phyloP scores from a whole-genome alignment of 1,140 invertebrate genomes.

The Tribolium madens region DNA sequence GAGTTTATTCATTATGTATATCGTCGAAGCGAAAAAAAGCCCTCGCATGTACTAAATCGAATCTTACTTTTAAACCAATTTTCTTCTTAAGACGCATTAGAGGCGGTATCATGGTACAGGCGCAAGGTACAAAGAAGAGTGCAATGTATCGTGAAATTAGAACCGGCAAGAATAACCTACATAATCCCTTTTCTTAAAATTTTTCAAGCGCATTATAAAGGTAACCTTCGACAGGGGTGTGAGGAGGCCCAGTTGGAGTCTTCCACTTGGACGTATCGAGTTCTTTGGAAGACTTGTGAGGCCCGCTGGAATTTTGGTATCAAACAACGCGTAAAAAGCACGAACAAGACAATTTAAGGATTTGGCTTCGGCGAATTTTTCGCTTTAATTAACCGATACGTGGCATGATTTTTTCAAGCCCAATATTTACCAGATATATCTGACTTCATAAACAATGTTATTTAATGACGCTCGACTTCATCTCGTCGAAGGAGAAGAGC shows the following conservation, averaged over 20 bases:
- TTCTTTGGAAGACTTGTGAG: neutral
- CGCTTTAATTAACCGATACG: constrained; percentile 39
- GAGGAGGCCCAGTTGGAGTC: constrained; percentile 18
- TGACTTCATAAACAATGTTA: constrained; percentile 45
- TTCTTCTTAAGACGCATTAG: constrained; percentile 51
- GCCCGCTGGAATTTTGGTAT: constrained; percentile 42
- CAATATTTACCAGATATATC: constrained; percentile 43
- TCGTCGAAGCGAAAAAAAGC: neutral
- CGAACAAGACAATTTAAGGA: constrained; percentile 43
- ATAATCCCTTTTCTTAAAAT: constrained; percentile 56
- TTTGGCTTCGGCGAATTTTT: constrained; percentile 30
- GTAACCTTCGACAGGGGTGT: constrained; percentile 44
- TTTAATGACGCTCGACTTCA: constrained; percentile 39
- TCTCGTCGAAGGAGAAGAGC: constrained; percentile 29
- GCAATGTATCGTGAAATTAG: constrained; percentile 60
- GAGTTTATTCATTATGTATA: constrained; percentile 53
- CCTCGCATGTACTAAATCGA: constrained; percentile 36
- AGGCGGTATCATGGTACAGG: constrained; percentile 42
- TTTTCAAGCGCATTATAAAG: constrained; percentile 51
- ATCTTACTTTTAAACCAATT: constrained; percentile 40
- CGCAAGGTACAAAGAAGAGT: constrained; percentile 55
- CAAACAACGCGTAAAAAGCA: constrained; percentile 47
- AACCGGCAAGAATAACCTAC: constrained; percentile 60
- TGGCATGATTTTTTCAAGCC: constrained; percentile 23
- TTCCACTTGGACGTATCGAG: neutral